These are phyloP conservation scores for Tethea ocularis DNA, from an alignment of 2,888 invertebrate species.

Conservation along the genomic window DNA sequence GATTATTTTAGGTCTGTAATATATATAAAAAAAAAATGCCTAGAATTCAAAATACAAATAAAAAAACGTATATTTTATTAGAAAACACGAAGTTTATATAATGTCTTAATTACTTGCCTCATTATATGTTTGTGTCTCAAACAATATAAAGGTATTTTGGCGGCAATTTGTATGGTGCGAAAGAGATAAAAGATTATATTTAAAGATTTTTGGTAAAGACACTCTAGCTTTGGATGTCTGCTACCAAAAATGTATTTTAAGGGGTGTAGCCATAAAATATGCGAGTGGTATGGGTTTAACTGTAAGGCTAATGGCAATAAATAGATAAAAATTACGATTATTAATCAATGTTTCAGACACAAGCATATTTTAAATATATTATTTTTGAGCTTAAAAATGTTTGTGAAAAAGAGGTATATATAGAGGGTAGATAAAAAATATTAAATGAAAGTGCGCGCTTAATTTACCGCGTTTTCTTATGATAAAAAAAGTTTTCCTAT, in stretches of 20 bases:
- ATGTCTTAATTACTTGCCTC: slow-evolving; percentile 6
- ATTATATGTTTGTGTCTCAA: slow-evolving; percentile 1
- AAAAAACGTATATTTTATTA: slow-evolving; percentile 11
- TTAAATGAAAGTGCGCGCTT: slow-evolving; percentile 4
- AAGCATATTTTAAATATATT: neutral
- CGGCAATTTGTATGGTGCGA: neutral
- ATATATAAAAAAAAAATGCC: neutral
- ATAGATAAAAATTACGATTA: neutral
- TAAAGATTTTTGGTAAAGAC: neutral
- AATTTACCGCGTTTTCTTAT: slow-evolving; percentile 3
- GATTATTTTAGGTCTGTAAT: too few species aligned
- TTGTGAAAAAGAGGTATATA: neutral
- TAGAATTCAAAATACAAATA: neutral
- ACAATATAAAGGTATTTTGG: neutral
- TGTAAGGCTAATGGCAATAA: neutral
- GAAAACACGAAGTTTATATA: neutral
- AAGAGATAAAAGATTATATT: neutral
- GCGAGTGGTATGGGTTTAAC: neutral
- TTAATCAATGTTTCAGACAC: neutral
- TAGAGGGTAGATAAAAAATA: neutral
- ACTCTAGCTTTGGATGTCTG: neutral
- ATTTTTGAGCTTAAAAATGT: neutral
- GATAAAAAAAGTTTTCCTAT: slow-evolving; percentile 6
- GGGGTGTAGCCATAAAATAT: neutral
- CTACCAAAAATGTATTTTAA: neutral